Conservation (phyloP, 53 echinoderm and acorn worm genomes). For the Holothuria leucospilota region DNA sequence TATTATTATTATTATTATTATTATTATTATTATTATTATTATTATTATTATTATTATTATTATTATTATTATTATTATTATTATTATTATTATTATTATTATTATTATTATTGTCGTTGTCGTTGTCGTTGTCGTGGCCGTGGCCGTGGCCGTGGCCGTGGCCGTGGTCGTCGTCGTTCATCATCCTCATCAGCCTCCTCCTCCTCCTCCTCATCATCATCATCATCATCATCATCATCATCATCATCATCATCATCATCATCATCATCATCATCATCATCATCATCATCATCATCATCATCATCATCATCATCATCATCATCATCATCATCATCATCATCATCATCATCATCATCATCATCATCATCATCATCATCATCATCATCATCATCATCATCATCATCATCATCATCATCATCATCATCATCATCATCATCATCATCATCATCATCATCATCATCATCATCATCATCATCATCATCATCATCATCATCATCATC, state of each 20-base stretch:
- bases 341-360: neutral
- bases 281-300: neutral
- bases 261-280: conserved; percentile 23
- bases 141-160: too few species aligned
- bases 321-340: conserved; percentile 14
- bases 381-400: conserved; percentile 14
- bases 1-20: too few species aligned
- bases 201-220: too few species aligned
- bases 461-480: conserved; percentile 31
- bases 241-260: conserved; percentile 10
- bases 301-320: conserved; percentile 27
- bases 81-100: too few species aligned
- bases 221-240: conserved; percentile 18
- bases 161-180: too few species aligned
- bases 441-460: neutral
- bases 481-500: too few species aligned
- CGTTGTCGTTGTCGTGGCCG: too few species aligned
- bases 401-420: conserved; percentile 36
- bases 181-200: too few species aligned
- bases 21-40: too few species aligned
- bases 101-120: too few species aligned
- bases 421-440: conserved; percentile 27
- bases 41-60: too few species aligned
- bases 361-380: conserved; percentile 31
- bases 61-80: too few species aligned